Evolutionary conservation across 2,888 invertebrate species (phyloP), one percentile per base, ranked within the genome.

Genomic region (Drosophila algonquin): DNA sequence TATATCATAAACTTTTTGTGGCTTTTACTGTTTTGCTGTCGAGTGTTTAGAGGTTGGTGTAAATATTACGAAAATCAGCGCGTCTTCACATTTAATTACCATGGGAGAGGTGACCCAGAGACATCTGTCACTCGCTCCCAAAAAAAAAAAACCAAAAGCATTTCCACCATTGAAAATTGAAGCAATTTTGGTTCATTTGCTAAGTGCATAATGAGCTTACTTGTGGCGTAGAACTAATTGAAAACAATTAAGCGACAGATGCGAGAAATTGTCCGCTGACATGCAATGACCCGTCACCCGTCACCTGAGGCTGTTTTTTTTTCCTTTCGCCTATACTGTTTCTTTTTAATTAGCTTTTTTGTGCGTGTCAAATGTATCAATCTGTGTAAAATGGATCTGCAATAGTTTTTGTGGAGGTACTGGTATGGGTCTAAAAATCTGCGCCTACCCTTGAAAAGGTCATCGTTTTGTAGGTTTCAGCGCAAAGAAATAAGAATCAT

Each of bases 51-150:
- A 44, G 40, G 48, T 58, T 44, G 57, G 65, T 69, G 81, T 63
- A 47, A 77, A 77, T 57, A 73, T 87, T 85, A 75, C 82, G 65
- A 82, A 82, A 87, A 83, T 24, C 47, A 50, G 24, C 57, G 63
- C 55, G 62, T 35, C 32, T 32, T 64, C 70, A 64, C 67, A 71
- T 73, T 80, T 78, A 82, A 85, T 77, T 74, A 56, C 52, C 55
- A 54, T 56, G 16, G 40, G 47, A 60, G 71, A 61, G 30, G 21
- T 63, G 52, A 48, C 54, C 58, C 45, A 35, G 2, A 65, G 32
- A 64, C 16, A 48, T 57, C 63, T 55, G 24, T 35, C 61, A 46
- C 45, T 30, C 44, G 46, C 10, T 18, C n/a, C 7, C 18, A 50
- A 24, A 18, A n/a, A 24, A 5, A 24, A 24, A 24, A 24, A 24